Conservation (phyloP, 2,888 invertebrate genomes). For the Ditula angustiorana region DNA sequence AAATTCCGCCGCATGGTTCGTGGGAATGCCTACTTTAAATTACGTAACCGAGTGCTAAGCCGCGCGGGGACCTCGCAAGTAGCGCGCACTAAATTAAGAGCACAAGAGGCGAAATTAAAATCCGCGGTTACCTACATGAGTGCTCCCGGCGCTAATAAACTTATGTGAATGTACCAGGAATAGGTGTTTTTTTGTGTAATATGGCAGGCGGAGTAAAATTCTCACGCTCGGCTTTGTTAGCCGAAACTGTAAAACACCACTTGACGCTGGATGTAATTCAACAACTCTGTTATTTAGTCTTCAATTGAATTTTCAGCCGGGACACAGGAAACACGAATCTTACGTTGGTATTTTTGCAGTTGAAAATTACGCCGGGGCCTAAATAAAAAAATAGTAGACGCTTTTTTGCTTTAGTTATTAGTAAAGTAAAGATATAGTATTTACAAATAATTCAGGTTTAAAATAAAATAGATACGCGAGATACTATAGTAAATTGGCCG, state of each 20-base stretch:
- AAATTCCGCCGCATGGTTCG: conserved; percentile 28
- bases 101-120: conserved; percentile 71
- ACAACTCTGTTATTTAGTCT: conserved; percentile 19
- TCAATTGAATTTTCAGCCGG: conserved; percentile 10
- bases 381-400: too few species aligned
- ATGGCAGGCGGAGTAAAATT: conserved; percentile 21
- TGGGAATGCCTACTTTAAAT: conserved; percentile 35
- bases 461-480: too few species aligned
- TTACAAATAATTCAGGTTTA: too few species aligned
- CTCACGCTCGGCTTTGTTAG: conserved; percentile 29
- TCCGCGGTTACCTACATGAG: conserved; percentile 65
- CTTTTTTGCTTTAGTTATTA: too few species aligned
- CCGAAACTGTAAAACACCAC: conserved; percentile 14
- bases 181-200: conserved; percentile 26
- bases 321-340: background rate
- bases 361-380: background rate
- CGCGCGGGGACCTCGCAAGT: conserved; percentile 46
- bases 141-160: conserved; percentile 63
- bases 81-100: conserved; percentile 64
- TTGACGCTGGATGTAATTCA: conserved; percentile 28
- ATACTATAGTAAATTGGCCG: too few species aligned
- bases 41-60: conserved; percentile 40
- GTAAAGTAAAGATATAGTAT: too few species aligned
- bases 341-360: background rate
- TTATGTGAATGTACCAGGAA: conserved; percentile 52